Evolutionary conservation across 2,888 invertebrate species (phyloP), one percentile per base, ranked within the genome.

Genomic region (Drosophila lacicola): DNA sequence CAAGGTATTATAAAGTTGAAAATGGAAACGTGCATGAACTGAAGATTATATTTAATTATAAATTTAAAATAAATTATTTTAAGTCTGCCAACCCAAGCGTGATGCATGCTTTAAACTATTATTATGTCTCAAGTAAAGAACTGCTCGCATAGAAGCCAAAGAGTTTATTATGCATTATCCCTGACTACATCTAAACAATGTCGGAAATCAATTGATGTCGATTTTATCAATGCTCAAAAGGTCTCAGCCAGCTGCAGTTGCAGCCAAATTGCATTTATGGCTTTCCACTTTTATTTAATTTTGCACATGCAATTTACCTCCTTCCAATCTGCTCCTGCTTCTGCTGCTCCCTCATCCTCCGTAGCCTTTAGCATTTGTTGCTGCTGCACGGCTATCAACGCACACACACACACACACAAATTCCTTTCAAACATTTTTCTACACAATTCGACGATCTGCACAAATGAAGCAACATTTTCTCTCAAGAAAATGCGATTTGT

Each of bases 381-480:
- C 55, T 29, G 42, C 42, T 34, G 11, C 29, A 62, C 47, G 41
- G 64, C 67, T 61, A 72, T 69, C 77, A 66, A 70, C 68, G 49
- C 70, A 68, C 68, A 53, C 62, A 25, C 58, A 33, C 29, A 54
- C 19, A 33, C 34, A 36, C 19, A 45, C 50, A 36, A 76, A 80
- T 67, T 73, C 81, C 78, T 83, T 83, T 86, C 81, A 85, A 71
- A 74, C 69, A 82, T 63, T 70, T 88, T 70, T 88, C 86, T 80
- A 86, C 80, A 85, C 88, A 85, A 80, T 74, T 82, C 83, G 69
- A 66, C 79, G 69, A 60, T 63, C 86, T 78, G 84, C 84, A 82
- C 89, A 86, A 88, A 86, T 86, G 87, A 88, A 87, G 87, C 87
- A 81, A 88, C 87, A 88, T 86, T 88, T 88, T 86, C 86, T 70